phyloP scores from a whole-genome alignment of 2,113 vertebrate genomes.

The Philantomba maxwellii region DNA sequence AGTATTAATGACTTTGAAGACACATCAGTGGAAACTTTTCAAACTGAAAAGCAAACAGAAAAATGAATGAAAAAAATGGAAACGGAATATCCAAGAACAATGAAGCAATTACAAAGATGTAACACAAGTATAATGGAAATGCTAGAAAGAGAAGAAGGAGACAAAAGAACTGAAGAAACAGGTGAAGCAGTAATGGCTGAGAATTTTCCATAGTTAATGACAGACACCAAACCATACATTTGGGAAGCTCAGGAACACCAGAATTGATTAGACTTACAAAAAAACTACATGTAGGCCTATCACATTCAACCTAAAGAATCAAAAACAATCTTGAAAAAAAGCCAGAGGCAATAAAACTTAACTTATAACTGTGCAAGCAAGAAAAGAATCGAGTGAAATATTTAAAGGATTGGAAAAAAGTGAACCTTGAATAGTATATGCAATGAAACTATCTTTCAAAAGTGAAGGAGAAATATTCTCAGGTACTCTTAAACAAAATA shows the following conservation, averaged over 20 bases:
- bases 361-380: neutral
- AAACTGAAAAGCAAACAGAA: neutral
- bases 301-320: neutral
- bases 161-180: neutral
- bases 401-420: neutral
- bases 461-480: neutral
- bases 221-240: neutral
- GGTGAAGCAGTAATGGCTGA: neutral
- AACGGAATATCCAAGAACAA: neutral
- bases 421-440: neutral
- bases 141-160: neutral
- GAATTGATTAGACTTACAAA: neutral
- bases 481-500: neutral
- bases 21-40: neutral
- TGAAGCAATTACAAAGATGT: neutral
- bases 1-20: neutral
- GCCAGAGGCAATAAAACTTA: neutral
- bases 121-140: neutral
- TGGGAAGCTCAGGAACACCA: neutral
- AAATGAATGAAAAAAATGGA: neutral
- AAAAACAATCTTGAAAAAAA: neutral
- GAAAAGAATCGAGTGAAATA: neutral
- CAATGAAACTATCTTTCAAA: neutral
- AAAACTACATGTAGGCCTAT: neutral
- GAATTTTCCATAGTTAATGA: neutral